These are phyloP conservation scores for Dermochelys coriacea DNA, from an alignment of 2,797 vertebrate species.

Conservation along the genomic window DNA sequence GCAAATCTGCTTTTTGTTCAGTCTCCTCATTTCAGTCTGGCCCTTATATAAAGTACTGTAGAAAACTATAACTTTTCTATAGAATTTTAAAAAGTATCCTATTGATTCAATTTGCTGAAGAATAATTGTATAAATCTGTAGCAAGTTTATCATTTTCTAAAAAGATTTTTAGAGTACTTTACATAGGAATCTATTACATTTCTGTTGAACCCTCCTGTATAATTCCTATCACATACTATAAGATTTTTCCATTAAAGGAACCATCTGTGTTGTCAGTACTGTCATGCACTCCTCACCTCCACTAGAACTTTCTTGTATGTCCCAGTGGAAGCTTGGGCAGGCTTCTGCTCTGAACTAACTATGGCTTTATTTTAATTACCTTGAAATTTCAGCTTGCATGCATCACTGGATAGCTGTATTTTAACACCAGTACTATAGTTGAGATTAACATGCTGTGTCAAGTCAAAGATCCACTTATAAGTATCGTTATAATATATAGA, in stretches of 20 bases:
- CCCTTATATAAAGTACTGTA: not conserved
- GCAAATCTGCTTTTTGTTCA: not conserved
- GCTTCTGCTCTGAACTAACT: not conserved
- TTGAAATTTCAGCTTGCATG: slow-evolving; percentile 1
- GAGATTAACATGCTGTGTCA: not conserved
- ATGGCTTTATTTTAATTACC: not conserved
- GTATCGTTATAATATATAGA: not conserved
- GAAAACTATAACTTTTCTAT: not conserved
- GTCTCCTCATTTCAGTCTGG: not conserved
- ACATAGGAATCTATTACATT: not conserved
- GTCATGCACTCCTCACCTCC: not conserved
- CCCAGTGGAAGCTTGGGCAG: not conserved
- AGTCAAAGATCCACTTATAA: not conserved
- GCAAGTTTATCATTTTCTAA: not conserved
- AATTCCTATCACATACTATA: not conserved
- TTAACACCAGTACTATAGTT: not conserved
- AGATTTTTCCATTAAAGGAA: not conserved
- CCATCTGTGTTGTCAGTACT: not conserved
- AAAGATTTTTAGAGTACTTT: not conserved
- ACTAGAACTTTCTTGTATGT: not conserved
- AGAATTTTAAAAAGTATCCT: not conserved
- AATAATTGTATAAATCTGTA: not conserved
- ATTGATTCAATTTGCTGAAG: not conserved
- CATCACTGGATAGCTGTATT: not conserved
- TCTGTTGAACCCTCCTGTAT: not conserved